phyloP scores from a whole-genome alignment of 2,797 vertebrate species.

The Galagoides demidoff region DNA sequence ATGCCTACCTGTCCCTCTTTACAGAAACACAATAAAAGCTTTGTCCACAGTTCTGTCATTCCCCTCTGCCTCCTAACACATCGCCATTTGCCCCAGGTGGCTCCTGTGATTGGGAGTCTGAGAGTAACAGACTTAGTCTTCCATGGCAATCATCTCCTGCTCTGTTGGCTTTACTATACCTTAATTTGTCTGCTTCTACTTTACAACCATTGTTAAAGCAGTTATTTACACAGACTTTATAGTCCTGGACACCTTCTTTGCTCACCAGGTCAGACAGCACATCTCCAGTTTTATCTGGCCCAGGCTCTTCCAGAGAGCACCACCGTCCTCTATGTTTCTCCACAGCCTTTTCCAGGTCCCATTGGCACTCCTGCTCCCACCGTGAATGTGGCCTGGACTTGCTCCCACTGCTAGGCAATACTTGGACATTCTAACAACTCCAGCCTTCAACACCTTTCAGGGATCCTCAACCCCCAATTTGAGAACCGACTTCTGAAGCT shows the following conservation, averaged over 20 bases:
- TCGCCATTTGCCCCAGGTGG: fast-evolving
- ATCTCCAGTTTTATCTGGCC: neutral
- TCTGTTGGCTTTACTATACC: neutral
- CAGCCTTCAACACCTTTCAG: neutral
- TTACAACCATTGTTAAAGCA: neutral
- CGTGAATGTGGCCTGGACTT: neutral
- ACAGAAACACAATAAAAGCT: neutral
- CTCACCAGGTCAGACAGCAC: neutral
- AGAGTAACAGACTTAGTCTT: neutral
- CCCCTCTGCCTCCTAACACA: neutral
- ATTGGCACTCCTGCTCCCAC: too few relatives aligned
- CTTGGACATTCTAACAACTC: neutral
- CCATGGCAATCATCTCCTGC: neutral
- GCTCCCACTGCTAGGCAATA: neutral
- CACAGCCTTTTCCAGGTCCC: neutral
- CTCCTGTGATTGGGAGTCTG: neutral
- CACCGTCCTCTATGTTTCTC: neutral
- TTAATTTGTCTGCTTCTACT: neutral
- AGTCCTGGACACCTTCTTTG: neutral
- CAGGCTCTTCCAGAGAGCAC: neutral
- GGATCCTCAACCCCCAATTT: neutral
- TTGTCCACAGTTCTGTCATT: neutral
- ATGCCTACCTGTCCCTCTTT: neutral
- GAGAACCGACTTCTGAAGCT: slow-evolving; percentile 6
- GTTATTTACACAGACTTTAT: neutral